Evolutionary conservation across 2,888 invertebrate species (phyloP).

Genomic region (Chalcosyrphus nemorum): DNA sequence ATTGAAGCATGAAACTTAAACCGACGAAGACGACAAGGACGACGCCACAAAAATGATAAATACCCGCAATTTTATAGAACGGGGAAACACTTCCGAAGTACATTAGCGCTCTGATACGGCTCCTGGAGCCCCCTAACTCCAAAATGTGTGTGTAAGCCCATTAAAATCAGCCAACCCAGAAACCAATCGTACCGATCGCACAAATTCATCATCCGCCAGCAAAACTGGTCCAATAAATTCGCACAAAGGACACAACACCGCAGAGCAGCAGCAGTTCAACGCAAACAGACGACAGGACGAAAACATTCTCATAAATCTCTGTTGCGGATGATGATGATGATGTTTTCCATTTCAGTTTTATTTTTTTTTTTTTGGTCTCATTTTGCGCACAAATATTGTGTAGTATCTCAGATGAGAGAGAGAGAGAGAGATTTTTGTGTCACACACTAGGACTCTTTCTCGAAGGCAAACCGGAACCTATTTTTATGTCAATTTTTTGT

Average conservation of each 20-base stretch:
- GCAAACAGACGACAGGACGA: slow-evolving; percentile 3
- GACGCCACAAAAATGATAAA: slow-evolving; percentile 25
- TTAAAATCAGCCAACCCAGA: background rate
- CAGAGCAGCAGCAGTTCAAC: background rate
- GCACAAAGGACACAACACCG: slow-evolving; percentile 9
- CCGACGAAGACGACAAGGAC: background rate
- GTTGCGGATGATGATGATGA: slow-evolving; percentile 21
- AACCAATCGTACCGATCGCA: slow-evolving; percentile 23
- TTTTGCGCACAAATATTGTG: slow-evolving; percentile 10
- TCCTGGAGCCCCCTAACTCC: background rate
- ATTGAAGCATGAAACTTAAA: background rate
- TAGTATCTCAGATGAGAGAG: background rate
- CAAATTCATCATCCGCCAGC: slow-evolving; percentile 17
- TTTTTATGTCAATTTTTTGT: background rate
- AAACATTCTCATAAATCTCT: slow-evolving; percentile 31
- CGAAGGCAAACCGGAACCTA: background rate
- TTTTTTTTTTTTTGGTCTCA: background rate
- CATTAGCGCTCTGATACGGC: background rate
- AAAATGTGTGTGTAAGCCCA: background rate
- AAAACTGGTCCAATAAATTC: slow-evolving; percentile 25
- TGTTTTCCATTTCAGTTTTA: slow-evolving; percentile 2
- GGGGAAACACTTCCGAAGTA: background rate
- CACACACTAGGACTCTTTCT: background rate
- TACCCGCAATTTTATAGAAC: slow-evolving; percentile 11
- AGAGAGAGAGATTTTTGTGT: background rate